These are phyloP conservation scores for Drosophila biarmipes DNA, from an alignment of 1,140 invertebrate species.

Conservation along the genomic window DNA sequence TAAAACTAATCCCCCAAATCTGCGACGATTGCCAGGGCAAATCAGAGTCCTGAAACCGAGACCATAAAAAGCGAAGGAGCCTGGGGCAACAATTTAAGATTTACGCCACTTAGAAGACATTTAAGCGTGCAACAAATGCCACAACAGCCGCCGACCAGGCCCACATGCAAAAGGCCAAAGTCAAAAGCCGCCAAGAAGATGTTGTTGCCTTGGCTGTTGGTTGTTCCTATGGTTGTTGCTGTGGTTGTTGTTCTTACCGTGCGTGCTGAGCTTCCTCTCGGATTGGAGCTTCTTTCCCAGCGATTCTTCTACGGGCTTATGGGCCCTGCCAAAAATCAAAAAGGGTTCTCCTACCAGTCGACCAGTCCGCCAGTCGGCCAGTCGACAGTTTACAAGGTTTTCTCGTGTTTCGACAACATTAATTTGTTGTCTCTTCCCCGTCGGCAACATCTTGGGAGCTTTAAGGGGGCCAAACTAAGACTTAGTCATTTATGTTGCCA, in stretches of 20 bases:
- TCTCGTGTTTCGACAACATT: conserved; percentile 70
- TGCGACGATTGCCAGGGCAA: conserved; percentile 56
- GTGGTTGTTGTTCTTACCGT: conserved; percentile 42
- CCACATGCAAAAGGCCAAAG: conserved; percentile 44
- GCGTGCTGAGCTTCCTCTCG: conserved; percentile 41
- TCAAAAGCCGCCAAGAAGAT: conserved; percentile 50
- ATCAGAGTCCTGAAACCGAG: conserved; percentile 57
- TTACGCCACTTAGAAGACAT: conserved; percentile 75
- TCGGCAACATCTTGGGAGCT: conserved; percentile 35
- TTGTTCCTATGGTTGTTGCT: conserved; percentile 27
- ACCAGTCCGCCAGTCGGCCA: too few relatives aligned
- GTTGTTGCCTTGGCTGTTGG: conserved; percentile 6
- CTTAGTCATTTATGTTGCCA: conserved; percentile 16
- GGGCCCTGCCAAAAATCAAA: conserved; percentile 50
- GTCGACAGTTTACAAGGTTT: conserved; percentile 65
- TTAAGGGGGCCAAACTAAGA: not conserved
- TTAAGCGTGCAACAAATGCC: conserved; percentile 70
- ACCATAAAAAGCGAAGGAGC: conserved; percentile 41
- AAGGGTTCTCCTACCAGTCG: conserved; percentile 34
- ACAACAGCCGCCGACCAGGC: conserved; percentile 30
- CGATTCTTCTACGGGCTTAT: conserved; percentile 7
- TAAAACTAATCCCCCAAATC: conserved; percentile 63
- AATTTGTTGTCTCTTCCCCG: conserved; percentile 53
- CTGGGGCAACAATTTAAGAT: conserved; percentile 73
- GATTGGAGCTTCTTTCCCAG: conserved; percentile 52